Conservation (phyloP, 2,113 vertebrate species). For the Hystrix cristata region DNA sequence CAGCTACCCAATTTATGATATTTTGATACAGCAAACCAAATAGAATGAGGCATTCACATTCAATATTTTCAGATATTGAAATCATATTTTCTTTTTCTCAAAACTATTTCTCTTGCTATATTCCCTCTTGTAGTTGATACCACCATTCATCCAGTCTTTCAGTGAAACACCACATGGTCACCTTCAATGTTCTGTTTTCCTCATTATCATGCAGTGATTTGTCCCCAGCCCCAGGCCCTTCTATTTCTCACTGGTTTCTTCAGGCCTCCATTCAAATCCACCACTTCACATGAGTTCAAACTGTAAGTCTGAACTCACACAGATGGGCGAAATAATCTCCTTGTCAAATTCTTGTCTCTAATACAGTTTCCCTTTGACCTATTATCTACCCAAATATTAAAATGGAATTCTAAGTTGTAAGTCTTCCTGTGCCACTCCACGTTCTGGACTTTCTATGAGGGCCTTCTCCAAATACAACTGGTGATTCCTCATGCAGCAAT, state of each 20-base stretch:
- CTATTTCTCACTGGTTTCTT: neutral
- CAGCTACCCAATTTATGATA: neutral
- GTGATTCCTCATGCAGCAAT: neutral
- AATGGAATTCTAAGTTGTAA: neutral
- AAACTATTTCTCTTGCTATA: neutral
- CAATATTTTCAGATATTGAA: constrained; percentile 1
- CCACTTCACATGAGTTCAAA: neutral
- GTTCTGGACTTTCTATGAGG: neutral
- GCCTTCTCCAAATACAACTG: neutral
- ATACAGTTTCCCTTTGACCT: neutral
- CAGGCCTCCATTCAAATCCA: neutral
- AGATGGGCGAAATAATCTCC: neutral
- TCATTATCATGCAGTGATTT: neutral
- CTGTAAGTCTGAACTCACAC: neutral
- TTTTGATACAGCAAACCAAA: neutral
- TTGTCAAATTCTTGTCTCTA: neutral
- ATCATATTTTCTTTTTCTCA: neutral
- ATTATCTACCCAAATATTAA: neutral
- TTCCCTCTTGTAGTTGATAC: neutral
- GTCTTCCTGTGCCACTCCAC: neutral
- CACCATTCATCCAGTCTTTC: neutral
- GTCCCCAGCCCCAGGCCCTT: neutral
- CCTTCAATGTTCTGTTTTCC: neutral
- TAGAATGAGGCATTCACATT: neutral
- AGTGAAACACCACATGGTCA: neutral